Evolutionary conservation across 2,797 vertebrate species (phyloP), one percentile per base, ranked within the genome.

Genomic region (Malurus splendens): DNA sequence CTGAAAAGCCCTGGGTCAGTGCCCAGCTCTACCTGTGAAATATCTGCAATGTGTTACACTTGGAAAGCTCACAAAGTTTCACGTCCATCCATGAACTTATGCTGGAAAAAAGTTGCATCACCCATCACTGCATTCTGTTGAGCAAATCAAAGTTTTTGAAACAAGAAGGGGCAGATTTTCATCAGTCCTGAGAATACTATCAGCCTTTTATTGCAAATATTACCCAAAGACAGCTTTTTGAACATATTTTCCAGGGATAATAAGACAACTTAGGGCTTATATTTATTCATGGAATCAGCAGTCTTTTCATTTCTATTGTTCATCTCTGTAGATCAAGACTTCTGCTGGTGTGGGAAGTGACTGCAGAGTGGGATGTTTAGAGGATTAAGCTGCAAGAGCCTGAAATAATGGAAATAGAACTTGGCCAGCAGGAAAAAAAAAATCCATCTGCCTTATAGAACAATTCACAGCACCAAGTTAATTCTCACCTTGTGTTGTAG

Each of bases 201-300:
- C 41, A 82, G 64, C 30, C 27, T 66, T 56, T 79, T 73, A 88
- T 54, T 59, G 24, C 47, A 87, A 82, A 42, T 68, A 75, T 87
- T 89, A 87, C 27, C 27, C 45, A 56, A 78, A 92, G n/a, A 81
- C 22, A 51, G 22, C 30, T 61, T 78, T 66, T 65, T 51, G 17
- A 59, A 45, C 7, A 11, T 59, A 50, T 78, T 83, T 87, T 74
- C 28, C n/a, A 45, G 55, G 24, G 73, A 86, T 55, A 92, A 76
- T 42, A 77, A 59, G 39, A 51, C 50, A 87, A 12, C 15, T 65
- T 57, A 87, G 17, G 47, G 24, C 14, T 80, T 75, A 61, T 81
- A 82, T 90, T 87, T 87, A 93, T 77, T 89, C 76, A 92, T 60
- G 23, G 79, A 93, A 93, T 72, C 70, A 78, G 47, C 48, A 74